These are phyloP conservation scores for Drosophila truncata DNA, from an alignment of 1,140 invertebrate genomes.

Conservation along the genomic window DNA sequence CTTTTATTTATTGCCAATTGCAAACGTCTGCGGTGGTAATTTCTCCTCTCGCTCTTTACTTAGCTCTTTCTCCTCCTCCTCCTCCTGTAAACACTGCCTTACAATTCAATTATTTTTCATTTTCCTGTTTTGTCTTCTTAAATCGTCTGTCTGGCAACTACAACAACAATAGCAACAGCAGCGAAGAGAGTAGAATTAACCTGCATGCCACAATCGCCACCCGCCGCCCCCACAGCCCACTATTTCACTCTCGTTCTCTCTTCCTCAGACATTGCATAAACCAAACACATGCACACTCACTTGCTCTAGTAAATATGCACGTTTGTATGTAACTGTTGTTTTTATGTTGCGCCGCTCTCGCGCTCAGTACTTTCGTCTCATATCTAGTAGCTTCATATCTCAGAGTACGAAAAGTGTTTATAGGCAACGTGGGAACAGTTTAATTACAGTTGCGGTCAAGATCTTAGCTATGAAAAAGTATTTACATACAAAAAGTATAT, in stretches of 20 bases:
- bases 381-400: slow-evolving; percentile 17
- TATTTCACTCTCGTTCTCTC: background rate
- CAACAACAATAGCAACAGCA: slow-evolving; percentile 39
- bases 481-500: background rate
- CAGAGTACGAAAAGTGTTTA: slow-evolving; percentile 10
- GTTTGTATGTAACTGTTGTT: slow-evolving; percentile 42
- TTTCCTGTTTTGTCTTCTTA: slow-evolving; percentile 79
- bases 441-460: slow-evolving; percentile 18
- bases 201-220: slow-evolving; percentile 63
- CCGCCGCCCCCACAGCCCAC: slow-evolving; percentile 43
- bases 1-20: slow-evolving; percentile 77
- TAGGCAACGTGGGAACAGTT: slow-evolving; percentile 53
- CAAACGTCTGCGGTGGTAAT: slow-evolving; percentile 65
- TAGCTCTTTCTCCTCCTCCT: slow-evolving; percentile 5
- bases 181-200: slow-evolving; percentile 62
- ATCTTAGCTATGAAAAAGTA: slow-evolving; percentile 17
- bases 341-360: slow-evolving; percentile 60
- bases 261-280: slow-evolving; percentile 64
- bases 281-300: slow-evolving; percentile 37
- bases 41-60: slow-evolving; percentile 26
- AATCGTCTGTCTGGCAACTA: slow-evolving; percentile 58
- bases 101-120: slow-evolving; percentile 82
- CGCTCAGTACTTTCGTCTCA: slow-evolving; percentile 25
- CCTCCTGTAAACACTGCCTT: slow-evolving; percentile 63
- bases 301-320: slow-evolving; percentile 14